Percentiles rank a stretch among this genome's conserved stretches.
These are phyloP conservation scores for Rhaphigaster nebulosa DNA, from an alignment of 2,888 invertebrate species.

Conservation along the genomic window DNA sequence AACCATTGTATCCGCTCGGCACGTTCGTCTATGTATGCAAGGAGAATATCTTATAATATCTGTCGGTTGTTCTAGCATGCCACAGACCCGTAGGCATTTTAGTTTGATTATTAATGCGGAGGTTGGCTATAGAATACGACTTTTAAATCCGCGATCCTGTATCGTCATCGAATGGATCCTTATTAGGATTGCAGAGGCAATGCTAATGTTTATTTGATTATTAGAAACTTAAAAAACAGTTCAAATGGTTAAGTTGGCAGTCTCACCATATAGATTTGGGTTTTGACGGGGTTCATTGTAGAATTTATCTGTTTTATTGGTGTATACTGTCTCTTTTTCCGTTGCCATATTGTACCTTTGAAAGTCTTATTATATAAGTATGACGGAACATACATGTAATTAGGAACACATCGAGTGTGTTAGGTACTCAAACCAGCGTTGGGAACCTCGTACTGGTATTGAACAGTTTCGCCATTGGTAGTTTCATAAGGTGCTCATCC, in stretches of 20 bases:
- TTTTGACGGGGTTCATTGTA: no score
- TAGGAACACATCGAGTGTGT: neutral
- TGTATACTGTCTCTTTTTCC: no score
- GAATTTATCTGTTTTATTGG: no score
- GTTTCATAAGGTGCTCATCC: slow-evolving; percentile 33
- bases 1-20: slow-evolving; percentile 24
- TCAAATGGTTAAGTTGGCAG: neutral
- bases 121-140: neutral
- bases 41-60: slow-evolving; percentile 43
- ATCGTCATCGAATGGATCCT: neutral
- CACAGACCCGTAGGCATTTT: neutral
- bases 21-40: slow-evolving; percentile 19
- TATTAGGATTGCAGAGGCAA: neutral
- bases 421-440: neutral
- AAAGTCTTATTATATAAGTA: neutral
- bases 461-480: neutral
- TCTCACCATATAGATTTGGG: no score
- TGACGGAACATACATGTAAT: neutral
- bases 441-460: neutral
- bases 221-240: neutral
- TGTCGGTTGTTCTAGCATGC: neutral
- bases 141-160: neutral
- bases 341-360: no score
- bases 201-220: neutral
- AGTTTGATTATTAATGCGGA: neutral